Evolutionary conservation across 1,140 invertebrate genomes (phyloP).

Genomic region (Lamellibrachia luymesi): DNA sequence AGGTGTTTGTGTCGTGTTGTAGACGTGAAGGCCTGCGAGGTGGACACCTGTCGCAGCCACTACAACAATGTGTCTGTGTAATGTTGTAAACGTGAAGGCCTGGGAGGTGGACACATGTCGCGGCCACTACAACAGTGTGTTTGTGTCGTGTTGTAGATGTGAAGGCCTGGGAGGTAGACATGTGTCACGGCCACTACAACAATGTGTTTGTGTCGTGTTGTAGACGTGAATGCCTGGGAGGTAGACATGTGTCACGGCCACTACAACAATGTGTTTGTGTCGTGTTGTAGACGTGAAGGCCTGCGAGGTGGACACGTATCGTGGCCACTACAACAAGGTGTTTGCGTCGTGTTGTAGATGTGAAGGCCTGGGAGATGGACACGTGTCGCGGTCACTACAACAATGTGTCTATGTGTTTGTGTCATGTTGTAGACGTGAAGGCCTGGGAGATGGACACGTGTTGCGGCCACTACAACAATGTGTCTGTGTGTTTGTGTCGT

Average conservation of each 20-base stretch:
- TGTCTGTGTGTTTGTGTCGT: background rate
- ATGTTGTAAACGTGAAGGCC: too few species aligned
- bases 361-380: constrained; percentile 96
- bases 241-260: constrained; percentile 98
- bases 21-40: constrained; percentile 87
- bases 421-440: constrained; percentile 66
- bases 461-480: background rate
- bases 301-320: constrained; percentile 98
- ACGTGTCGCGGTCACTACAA: constrained; percentile 98
- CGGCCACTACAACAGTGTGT: too few species aligned
- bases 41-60: constrained; percentile 97
- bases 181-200: background rate
- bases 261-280: constrained; percentile 90
- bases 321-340: constrained; percentile 99
- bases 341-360: constrained; percentile 50
- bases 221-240: constrained; percentile 84
- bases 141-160: constrained; percentile 16
- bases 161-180: too few species aligned
- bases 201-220: background rate
- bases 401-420: constrained; percentile 83
- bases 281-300: constrained; percentile 64
- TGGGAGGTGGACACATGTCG: too few species aligned
- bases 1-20: constrained; percentile 2
- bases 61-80: constrained; percentile 85
- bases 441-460: background rate